Conservation (phyloP, 1,140 invertebrate species). For the Caenorhabditis brenneri region DNA sequence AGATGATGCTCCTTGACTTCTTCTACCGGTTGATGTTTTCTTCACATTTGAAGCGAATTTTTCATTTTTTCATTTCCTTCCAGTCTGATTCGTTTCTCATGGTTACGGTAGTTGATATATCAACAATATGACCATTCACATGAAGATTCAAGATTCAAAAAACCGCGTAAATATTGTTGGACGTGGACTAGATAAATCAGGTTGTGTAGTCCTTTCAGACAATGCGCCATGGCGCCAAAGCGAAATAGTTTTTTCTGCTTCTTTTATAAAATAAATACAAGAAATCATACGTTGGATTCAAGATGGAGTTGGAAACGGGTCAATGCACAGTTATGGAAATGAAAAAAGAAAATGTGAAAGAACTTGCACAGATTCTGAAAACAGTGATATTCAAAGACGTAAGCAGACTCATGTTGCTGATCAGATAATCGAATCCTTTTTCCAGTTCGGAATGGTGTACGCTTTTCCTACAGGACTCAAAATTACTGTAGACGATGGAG, state of each 20-base stretch:
- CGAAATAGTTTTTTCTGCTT: neutral
- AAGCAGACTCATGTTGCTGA: neutral
- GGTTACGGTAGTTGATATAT: no score
- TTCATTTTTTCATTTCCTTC: no score
- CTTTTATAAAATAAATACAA: neutral
- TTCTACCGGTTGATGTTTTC: no score
- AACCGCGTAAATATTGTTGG: no score
- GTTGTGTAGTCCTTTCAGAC: neutral
- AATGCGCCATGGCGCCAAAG: neutral
- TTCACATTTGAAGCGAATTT: no score
- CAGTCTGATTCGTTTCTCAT: no score
- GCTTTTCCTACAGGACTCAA: neutral
- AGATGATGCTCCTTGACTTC: no score
- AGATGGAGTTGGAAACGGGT: constrained; percentile 8
- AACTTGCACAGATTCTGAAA: constrained; percentile 4
- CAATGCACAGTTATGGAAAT: neutral
- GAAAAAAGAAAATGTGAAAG: constrained; percentile 34
- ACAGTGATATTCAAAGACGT: constrained; percentile 8
- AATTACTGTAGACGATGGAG: constrained; percentile 22
- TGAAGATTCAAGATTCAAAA: no score
- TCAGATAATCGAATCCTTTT: neutral
- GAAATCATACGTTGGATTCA: neutral
- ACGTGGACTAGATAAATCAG: no score
- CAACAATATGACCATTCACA: no score
- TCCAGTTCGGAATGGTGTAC: neutral